These are phyloP conservation scores for Bactericera cockerelli DNA, from an alignment of 1,140 invertebrate genomes.

Conservation along the genomic window DNA sequence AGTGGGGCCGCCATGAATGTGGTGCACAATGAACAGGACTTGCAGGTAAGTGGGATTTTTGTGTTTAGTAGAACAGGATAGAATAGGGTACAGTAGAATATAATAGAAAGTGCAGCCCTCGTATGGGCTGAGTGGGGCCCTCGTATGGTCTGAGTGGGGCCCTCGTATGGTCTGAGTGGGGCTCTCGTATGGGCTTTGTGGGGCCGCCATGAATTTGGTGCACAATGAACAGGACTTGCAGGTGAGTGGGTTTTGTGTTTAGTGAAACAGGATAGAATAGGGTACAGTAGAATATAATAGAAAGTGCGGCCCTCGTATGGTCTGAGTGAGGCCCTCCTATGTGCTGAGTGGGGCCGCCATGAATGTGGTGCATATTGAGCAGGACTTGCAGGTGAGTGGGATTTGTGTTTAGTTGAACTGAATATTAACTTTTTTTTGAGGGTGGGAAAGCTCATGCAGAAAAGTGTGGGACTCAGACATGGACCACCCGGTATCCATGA, in stretches of 20 bases:
- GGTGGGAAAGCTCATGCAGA: no score
- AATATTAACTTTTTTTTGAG: no score
- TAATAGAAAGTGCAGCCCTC: no score
- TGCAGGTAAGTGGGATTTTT: no score
- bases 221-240: constrained; percentile 81
- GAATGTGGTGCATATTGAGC: constrained; percentile 89
- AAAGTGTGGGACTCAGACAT: no score
- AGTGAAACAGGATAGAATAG: no score
- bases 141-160: constrained; percentile 98
- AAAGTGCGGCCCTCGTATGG: constrained; percentile 99
- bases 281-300: no score
- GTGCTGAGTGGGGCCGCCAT: constrained; percentile 97
- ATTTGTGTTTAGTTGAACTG: no score
- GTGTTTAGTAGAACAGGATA: no score
- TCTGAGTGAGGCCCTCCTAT: constrained; percentile 92
- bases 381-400: constrained; percentile 89
- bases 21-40: constrained; percentile 76
- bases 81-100: no score
- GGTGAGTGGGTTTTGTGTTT: no score
- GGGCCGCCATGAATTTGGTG: constrained; percentile 98
- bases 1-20: constrained; percentile 99
- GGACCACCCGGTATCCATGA: no score
- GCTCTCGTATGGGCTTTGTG: constrained; percentile 95
- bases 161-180: constrained; percentile 97
- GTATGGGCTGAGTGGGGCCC: constrained; percentile 90